Evolutionary conservation across 2,888 invertebrate genomes (phyloP), one percentile per base, ranked within the genome.

Genomic region (Alentia gelatinosa): DNA sequence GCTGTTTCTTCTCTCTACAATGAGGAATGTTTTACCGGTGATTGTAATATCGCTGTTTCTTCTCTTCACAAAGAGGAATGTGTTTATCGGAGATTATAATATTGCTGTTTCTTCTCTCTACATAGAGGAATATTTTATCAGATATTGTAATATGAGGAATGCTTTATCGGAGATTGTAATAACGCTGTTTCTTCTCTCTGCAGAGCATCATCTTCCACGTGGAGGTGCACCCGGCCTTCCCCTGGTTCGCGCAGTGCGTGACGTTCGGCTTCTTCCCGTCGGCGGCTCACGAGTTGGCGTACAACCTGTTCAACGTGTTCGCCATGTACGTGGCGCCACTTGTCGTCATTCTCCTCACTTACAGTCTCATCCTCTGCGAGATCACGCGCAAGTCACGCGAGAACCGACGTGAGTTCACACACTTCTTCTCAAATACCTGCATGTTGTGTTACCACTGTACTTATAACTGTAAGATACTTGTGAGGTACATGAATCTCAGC

Each of bases 181-280:
- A n/a, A n/a, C n/a, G n/a, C n/a, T n/a, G n/a, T 19, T 56, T 86
- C 40, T 89, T 93, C 94, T 96, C 94, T 92, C 97, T 97, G 40
- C 97, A 98, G 98, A 97, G 97, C 94, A 97, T 98, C 93, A 97
- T 99, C 92, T 99, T 99, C 96, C 98, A 98, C 95, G 97, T 98
- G 90, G 98, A 98, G 94, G 96, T 97, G 68, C 99, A 99, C 96
- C 99, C 99, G 0, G 97, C 97, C 90, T 97, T 97, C 90, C 97
- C 97, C 88, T 98, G 98, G 98, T 99, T 98, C 96, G 97, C 97
- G 94, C 99, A 99, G 95, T 99, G 99, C 96, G 98, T 99, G 89
- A 98, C 98, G 0, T 98, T 98, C 96, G 97, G 98, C 94, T 97
- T 97, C 89, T 97, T 98, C 95, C 97, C 97, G 0, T 97, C 97